Percentiles rank a stretch among this genome's conserved stretches.
Conservation (phyloP, 1,140 invertebrate genomes). For the Pseudomyrmex sp. region DNA sequence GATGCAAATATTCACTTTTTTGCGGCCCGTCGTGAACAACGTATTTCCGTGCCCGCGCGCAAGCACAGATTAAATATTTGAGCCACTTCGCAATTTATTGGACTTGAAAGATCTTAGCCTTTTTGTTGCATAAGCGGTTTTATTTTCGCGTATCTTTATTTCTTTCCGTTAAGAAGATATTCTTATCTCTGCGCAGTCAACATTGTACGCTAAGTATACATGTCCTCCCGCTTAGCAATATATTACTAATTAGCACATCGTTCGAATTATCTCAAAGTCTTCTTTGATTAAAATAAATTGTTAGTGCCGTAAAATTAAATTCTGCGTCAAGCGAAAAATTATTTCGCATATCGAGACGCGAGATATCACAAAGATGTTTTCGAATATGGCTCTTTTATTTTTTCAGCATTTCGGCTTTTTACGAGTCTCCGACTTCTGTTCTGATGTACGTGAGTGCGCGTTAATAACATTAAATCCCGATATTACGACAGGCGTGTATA, state of each 20-base stretch:
- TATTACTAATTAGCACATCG: constrained; percentile 37
- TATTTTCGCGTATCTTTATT: constrained; percentile 15
- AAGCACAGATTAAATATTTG: constrained; percentile 20
- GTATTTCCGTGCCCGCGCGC: background rate
- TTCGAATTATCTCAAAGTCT: background rate
- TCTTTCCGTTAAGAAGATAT: constrained; percentile 29
- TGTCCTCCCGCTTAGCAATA: constrained; percentile 25
- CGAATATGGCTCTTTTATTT: background rate
- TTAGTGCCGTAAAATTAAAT: no score
- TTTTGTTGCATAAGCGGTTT: constrained; percentile 31
- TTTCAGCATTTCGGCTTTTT: constrained; percentile 19
- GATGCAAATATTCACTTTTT: background rate
- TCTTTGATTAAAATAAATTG: constrained; percentile 19
- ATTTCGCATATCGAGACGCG: no score
- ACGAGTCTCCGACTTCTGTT: background rate
- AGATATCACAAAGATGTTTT: background rate
- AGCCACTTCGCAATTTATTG: background rate
- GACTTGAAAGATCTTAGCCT: constrained; percentile 5
- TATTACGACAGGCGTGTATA: constrained; percentile 59
- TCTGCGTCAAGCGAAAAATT: no score
- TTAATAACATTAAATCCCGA: constrained; percentile 76
- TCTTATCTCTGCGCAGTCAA: constrained; percentile 9
- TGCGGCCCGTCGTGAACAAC: background rate
- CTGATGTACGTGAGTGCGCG: constrained; percentile 47
- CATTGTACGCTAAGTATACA: constrained; percentile 33